These are phyloP conservation scores for Pantelozetes paolii DNA, from an alignment of 2,888 invertebrate species.

Conservation along the genomic window DNA sequence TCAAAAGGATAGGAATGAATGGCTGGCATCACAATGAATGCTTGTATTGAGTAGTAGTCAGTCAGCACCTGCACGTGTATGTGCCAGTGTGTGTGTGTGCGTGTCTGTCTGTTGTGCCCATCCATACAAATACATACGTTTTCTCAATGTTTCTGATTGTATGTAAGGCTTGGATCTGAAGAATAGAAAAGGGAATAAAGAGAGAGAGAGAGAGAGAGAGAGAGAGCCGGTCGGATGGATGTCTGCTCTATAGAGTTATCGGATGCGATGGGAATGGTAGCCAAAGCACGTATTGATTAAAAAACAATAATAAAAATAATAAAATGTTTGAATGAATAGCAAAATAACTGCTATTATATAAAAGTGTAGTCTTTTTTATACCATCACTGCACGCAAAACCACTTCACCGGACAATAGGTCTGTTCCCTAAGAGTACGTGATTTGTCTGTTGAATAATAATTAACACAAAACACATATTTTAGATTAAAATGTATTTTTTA, in stretches of 20 bases:
- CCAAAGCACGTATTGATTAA: constrained; percentile 21
- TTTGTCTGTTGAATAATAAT: constrained; percentile 19
- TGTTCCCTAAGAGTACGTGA: background rate
- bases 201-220: background rate
- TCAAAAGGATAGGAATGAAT: background rate
- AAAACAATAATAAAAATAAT: constrained; percentile 27
- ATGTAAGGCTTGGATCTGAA: background rate
- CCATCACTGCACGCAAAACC: constrained; percentile 2
- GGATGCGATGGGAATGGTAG: background rate
- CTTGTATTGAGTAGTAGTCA: background rate
- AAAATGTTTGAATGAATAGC: background rate
- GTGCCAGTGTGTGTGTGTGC: background rate
- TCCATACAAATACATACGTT: background rate
- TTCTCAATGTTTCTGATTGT: background rate
- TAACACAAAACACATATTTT: background rate
- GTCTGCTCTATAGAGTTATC: background rate
- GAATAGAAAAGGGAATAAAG: background rate
- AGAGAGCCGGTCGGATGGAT: background rate
- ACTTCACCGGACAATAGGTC: background rate
- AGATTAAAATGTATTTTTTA: background rate
- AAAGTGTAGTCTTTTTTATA: background rate
- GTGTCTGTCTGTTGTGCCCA: background rate
- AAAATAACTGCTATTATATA: background rate
- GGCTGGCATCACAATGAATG: background rate
- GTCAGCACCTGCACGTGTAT: background rate